Evolutionary conservation across 2,113 vertebrate genomes (phyloP).

Genomic region (Scatophagus argus): DNA sequence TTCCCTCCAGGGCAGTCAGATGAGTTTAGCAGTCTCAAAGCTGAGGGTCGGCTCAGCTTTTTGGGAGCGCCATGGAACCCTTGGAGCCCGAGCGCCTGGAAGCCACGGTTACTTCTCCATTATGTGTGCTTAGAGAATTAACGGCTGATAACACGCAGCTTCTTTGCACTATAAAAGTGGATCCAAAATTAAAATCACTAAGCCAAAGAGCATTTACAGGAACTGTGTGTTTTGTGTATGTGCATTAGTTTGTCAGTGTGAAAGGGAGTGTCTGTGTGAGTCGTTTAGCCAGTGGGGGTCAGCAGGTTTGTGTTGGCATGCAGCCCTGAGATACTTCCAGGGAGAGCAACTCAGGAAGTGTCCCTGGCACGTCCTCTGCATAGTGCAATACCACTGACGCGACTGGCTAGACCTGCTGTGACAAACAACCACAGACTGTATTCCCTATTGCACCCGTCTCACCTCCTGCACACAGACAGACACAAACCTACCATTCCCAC

Average conservation of each 20-base stretch:
- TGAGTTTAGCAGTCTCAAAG: conserved; percentile 83
- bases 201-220: not conserved
- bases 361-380: conserved; percentile 67
- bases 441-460: conserved; percentile 29
- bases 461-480: conserved; percentile 28
- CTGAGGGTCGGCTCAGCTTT: conserved; percentile 65
- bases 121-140: conserved; percentile 51
- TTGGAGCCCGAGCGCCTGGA: conserved; percentile 60
- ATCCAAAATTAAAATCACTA: conserved; percentile 8
- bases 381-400: conserved; percentile 49
- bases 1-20: conserved; percentile 81
- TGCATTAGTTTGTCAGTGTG: conserved; percentile 36
- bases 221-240: not conserved
- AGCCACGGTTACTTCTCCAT: conserved; percentile 46
- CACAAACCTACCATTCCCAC: not conserved
- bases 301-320: conserved; percentile 74
- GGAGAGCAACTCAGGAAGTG: conserved; percentile 74
- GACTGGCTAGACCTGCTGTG: conserved; percentile 63
- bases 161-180: conserved; percentile 16
- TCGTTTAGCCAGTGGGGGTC: conserved; percentile 71
- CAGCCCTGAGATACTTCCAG: conserved; percentile 66
- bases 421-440: conserved; percentile 60
- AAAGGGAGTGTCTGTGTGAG: conserved; percentile 50
- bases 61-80: conserved; percentile 60
- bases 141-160: conserved; percentile 39